A percentile compares a stretch with the other conserved stretches of the same genome.
Conservation (phyloP, 2,113 vertebrate species). For the Bubo blakistoni region DNA sequence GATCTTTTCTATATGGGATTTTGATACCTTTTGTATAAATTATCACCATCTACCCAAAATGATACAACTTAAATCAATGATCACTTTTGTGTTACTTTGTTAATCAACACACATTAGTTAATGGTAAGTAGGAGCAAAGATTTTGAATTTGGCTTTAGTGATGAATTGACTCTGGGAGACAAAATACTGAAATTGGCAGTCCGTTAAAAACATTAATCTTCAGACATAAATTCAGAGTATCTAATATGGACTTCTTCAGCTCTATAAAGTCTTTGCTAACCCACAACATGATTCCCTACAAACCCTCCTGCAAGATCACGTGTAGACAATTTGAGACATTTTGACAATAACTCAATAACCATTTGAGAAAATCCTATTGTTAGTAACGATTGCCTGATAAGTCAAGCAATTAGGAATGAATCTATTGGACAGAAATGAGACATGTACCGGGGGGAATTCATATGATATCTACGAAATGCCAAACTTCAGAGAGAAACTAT, state of each 20-base stretch:
- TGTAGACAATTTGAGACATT: background rate
- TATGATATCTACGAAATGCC: background rate
- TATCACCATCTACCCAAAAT: background rate
- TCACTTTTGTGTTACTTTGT: background rate
- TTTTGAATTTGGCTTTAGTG: background rate
- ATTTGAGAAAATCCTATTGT: constrained; percentile 22
- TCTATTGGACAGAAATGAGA: background rate
- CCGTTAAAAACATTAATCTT: background rate
- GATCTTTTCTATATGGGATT: background rate
- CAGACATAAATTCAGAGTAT: background rate
- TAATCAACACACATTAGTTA: background rate
- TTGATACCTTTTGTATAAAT: background rate
- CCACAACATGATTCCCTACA: background rate
- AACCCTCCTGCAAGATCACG: background rate
- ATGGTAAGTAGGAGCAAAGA: background rate
- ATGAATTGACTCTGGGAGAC: background rate
- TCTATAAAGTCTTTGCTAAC: background rate
- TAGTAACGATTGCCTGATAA: background rate
- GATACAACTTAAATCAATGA: background rate
- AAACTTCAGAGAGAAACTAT: constrained; percentile 20
- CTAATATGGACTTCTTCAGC: background rate
- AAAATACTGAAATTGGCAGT: background rate
- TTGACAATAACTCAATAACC: constrained; percentile 6
- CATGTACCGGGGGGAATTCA: background rate
- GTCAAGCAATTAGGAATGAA: constrained; percentile 10